Evolutionary conservation across 2,888 invertebrate genomes (phyloP).

Genomic region (Drosophila meridionalis): DNA sequence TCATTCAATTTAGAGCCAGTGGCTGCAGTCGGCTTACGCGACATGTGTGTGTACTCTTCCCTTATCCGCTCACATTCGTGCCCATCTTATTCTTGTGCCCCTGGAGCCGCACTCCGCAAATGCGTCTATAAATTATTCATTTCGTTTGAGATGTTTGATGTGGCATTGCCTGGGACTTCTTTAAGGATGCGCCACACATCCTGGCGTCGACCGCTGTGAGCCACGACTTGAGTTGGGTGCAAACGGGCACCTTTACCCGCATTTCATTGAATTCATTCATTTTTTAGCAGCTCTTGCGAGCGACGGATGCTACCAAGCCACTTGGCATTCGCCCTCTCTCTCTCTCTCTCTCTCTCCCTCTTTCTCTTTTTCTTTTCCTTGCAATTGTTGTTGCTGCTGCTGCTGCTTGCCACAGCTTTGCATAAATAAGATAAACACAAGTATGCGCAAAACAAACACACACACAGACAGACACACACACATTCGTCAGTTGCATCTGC

Average conservation of each 20-base stretch:
- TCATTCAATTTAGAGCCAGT: slow-evolving; percentile 23
- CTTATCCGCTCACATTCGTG: neutral
- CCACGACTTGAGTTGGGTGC: slow-evolving; percentile 21
- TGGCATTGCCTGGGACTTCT: slow-evolving; percentile 51
- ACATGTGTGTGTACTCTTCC: slow-evolving; percentile 22
- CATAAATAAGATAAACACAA: slow-evolving; percentile 81
- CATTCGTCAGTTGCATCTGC: too few species aligned
- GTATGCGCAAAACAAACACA: slow-evolving; percentile 40
- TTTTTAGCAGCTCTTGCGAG: slow-evolving; percentile 64
- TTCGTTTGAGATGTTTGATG: slow-evolving; percentile 81
- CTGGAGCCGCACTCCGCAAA: slow-evolving; percentile 34
- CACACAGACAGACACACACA: neutral
- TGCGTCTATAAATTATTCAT: slow-evolving; percentile 83
- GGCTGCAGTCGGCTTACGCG: slow-evolving; percentile 64
- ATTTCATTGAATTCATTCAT: slow-evolving; percentile 80
- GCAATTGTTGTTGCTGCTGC: slow-evolving; percentile 30
- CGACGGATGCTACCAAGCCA: slow-evolving; percentile 20
- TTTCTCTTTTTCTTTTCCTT: slow-evolving; percentile 23
- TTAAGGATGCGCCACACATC: slow-evolving; percentile 55
- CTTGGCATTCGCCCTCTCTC: slow-evolving; percentile 16
- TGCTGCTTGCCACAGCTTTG: slow-evolving; percentile 74
- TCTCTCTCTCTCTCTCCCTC: neutral
- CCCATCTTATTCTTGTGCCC: neutral
- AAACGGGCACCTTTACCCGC: slow-evolving; percentile 53
- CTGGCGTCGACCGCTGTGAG: slow-evolving; percentile 17